These are phyloP conservation scores for Procambarus virginalis DNA, from an alignment of 1,140 invertebrate genomes.

Conservation along the genomic window DNA sequence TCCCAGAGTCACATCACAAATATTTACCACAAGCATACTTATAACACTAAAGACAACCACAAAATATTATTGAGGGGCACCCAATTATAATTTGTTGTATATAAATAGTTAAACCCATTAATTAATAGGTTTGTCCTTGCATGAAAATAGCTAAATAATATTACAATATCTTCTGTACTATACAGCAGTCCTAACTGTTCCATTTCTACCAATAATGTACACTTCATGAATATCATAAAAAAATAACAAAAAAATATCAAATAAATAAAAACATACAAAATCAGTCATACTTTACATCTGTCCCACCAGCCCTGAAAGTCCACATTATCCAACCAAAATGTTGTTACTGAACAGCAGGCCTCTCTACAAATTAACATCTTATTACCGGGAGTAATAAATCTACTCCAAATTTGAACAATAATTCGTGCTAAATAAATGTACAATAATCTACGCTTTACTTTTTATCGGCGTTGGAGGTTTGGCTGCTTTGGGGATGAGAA, in stretches of 20 bases:
- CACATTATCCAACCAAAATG: conserved; percentile 5
- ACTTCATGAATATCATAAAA: conserved; percentile 34
- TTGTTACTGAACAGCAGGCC: not conserved
- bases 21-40: conserved; percentile 10
- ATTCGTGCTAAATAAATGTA: conserved; percentile 22
- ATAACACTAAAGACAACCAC: conserved; percentile 36
- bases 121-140: not conserved
- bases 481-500: conserved; percentile 46
- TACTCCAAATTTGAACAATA: conserved; percentile 27
- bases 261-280: conserved; percentile 67
- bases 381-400: conserved; percentile 12
- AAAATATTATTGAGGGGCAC: conserved; percentile 4
- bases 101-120: conserved; percentile 8
- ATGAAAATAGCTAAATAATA: conserved; percentile 15
- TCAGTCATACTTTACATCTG: conserved; percentile 49
- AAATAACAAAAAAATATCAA: conserved; percentile 45
- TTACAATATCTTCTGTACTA: conserved; percentile 7
- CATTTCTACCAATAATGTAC: conserved; percentile 51
- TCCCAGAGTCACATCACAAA: conserved; percentile 6
- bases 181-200: conserved; percentile 33
- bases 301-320: conserved; percentile 31
- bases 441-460: conserved; percentile 54
- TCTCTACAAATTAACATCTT: not conserved
- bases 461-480: conserved; percentile 58
- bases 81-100: not conserved